Evolutionary conservation across 2,113 vertebrate species (phyloP), one percentile per base, ranked within the genome.

Genomic region (Cyanistes caeruleus): DNA sequence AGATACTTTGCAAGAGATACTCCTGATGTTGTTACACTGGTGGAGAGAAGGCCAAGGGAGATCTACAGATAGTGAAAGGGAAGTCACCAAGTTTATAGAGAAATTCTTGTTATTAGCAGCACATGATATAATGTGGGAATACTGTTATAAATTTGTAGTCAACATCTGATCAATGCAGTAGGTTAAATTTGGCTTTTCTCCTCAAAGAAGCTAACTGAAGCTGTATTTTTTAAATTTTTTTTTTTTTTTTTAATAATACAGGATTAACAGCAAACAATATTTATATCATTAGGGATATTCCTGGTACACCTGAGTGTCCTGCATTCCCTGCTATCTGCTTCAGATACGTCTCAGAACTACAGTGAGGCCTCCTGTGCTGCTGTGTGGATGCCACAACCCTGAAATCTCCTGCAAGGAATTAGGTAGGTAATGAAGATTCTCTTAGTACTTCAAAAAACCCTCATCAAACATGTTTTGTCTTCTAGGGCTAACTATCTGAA

Each of bases 1-100:
- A 41, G 13, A 78, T 12, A 41, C 14, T 37, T 48, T 77, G 25
- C 48, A 69, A 90, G 51, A 68, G 12, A 11, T 41, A 55, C 25
- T 69, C 16, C 51, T 3, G 1, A 39, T 4, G 17, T 21, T 56
- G 5, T 9, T 67, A 43, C 4, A 9, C 3, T 20, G 6, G 18
- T 52, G 15, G 65, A 64, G 10, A 73, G 30, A 70, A 72, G 52
- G 27, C 8, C 44, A 58, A 51, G 8, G 13, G 17, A 44, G 5
- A 84, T 19, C 68, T 41, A 67, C 2, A 39, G 11, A 58, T 10
- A 48, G 11, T 43, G n/a, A 67, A 78, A 51, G 4, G 2, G 33
- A 15, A 78, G 24, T 64, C 63, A 43, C 10, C 23, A 74, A 73
- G 37, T 55, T 11, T 2, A 0, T 8, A 59, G 27, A 4, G 31